Base-by-base conservation (phyloP, 1,140 invertebrate species). In the Pararge aegeria region DNA sequence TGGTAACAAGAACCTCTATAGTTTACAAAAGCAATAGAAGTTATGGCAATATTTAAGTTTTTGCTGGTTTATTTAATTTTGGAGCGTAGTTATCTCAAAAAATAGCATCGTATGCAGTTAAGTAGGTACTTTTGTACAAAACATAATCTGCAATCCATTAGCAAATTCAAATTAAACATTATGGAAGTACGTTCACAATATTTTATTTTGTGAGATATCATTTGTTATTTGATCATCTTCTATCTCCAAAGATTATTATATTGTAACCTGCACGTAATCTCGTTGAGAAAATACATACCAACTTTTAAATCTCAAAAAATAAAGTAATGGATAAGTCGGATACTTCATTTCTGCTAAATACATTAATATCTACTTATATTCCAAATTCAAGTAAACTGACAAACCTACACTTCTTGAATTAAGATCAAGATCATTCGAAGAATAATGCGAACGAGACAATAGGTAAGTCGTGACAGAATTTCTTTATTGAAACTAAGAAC, bases 391-490 rank as follows among this genome's bases (percentile, higher is more conserved):
- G 18, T 20, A 46, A 46, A 6, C 42, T 46, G 42, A 12, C 18
- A 46, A 40, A 46, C 18, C 12, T 16, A 20, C 24, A 49, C 46
- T 29, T 49, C 46, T 49, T 49, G 46, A 49, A 49, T 49, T 49
- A 49, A 27, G 46, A 49, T 79, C 77, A 84, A 80, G 71, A 73
- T 76, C 77, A 71, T 69, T 73, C 27, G 19, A 55, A 70, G 48
- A 82, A 71, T 63, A 61, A 68, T 46, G 56, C 18, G 13, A 51
- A 61, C 62, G 55, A 67, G 30, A 86, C 80, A 87, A 88, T 78
- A 73, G 69, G 15, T 27, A 42, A 69, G 68, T 80, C 74, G 83
- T 80, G 81, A 83, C 75, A 80, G 62, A 77, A 83, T 78, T 71
- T 62, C 50, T 76, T 75, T 75, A 75, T 73, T 79, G 62, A 66